Conservation (phyloP, 2,888 invertebrate genomes). For the Hydroisotoma schaefferi region DNA sequence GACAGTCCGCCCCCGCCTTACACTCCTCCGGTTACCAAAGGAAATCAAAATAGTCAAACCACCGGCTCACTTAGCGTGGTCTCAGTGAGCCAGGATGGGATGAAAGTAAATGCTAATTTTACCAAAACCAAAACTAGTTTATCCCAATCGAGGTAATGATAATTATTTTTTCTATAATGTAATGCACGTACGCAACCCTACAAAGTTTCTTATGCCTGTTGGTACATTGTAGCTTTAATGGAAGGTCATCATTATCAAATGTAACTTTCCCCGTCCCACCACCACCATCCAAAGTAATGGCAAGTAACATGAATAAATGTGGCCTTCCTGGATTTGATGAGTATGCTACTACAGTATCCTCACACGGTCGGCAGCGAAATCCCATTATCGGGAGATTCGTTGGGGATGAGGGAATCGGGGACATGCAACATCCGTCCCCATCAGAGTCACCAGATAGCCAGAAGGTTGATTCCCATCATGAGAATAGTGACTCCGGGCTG, state of each 20-base stretch:
- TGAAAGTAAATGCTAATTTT: too few relatives aligned
- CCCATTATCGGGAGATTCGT: conserved; percentile 3
- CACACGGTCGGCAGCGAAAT: conserved; percentile 4
- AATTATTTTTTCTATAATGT: not conserved
- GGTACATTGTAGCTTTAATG: conserved; percentile 43
- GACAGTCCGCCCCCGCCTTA: conserved; percentile 56
- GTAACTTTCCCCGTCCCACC: conserved; percentile 36
- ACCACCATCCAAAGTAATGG: conserved; percentile 36
- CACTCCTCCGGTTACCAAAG: conserved; percentile 49
- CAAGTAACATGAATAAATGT: conserved; percentile 31
- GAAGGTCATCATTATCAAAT: conserved; percentile 13
- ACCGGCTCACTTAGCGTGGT: conserved; percentile 34
- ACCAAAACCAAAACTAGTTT: conserved; percentile 18
- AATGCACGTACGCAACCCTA: too few relatives aligned
- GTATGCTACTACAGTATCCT: conserved; percentile 12
- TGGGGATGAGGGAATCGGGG: conserved; percentile 23
- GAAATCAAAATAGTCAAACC: conserved; percentile 21
- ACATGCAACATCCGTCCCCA: conserved; percentile 41
- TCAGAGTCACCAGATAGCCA: conserved; percentile 46
- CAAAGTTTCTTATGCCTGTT: too few relatives aligned
- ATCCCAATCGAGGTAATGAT: conserved; percentile 33
- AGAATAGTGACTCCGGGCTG: conserved; percentile 72
- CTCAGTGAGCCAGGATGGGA: too few relatives aligned
- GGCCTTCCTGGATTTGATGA: conserved; percentile 30
- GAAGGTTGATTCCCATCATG: conserved; percentile 55